phyloP scores from a whole-genome alignment of 2,797 vertebrate genomes.

The Hippopotamyrus pictus region DNA sequence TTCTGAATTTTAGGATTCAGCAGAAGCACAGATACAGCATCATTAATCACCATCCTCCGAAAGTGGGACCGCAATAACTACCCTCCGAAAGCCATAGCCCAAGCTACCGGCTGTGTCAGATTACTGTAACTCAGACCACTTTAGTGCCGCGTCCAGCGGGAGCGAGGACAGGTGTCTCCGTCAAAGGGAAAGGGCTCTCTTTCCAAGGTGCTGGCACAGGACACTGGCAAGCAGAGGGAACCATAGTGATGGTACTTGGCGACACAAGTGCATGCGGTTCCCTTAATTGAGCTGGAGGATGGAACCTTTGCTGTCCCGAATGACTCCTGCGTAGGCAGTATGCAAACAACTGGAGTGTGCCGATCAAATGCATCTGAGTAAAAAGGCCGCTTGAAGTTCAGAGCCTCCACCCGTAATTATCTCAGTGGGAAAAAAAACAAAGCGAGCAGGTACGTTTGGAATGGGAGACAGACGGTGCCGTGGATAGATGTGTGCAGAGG shows the following conservation, averaged over 20 bases:
- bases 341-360: background rate
- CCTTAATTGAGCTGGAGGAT: background rate
- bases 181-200: background rate
- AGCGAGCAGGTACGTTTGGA: background rate
- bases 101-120: conserved; percentile 13
- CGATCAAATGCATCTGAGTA: background rate
- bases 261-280: background rate
- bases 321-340: background rate
- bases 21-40: conserved; percentile 31
- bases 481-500: conserved; percentile 10
- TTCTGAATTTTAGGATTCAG: conserved; percentile 40
- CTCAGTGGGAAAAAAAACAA: background rate
- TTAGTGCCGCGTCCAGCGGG: background rate
- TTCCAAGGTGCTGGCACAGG: background rate
- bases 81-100: background rate
- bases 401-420: background rate
- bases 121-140: conserved; percentile 10
- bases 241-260: background rate
- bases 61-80: conserved; percentile 33
- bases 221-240: background rate
- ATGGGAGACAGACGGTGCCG: conserved; percentile 10
- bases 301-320: background rate
- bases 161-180: conserved; percentile 6
- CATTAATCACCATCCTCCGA: conserved; percentile 39
- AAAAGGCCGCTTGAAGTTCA: background rate